Conservation (phyloP, 2,113 vertebrate genomes). For the Emydocephalus ijimae region DNA sequence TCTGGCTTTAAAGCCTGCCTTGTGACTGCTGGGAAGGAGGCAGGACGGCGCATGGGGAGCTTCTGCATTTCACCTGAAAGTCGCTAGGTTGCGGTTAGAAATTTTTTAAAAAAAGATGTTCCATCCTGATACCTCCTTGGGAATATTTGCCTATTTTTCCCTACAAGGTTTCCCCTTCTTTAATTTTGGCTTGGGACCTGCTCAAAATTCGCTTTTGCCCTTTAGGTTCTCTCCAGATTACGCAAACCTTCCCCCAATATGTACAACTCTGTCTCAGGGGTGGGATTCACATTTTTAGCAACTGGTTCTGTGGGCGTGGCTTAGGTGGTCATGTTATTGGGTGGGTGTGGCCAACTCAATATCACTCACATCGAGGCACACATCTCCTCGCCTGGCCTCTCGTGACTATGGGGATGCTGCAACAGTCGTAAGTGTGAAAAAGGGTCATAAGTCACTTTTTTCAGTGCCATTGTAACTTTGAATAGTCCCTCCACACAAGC, state of each 20-base stretch:
- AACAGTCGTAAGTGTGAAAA: no score
- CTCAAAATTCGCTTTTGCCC: background rate
- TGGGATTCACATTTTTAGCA: no score
- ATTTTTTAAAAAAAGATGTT: background rate
- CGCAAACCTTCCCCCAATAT: background rate
- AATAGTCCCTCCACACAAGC: no score
- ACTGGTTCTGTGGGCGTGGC: no score
- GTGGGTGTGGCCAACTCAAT: no score
- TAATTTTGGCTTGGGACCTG: background rate
- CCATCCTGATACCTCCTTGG: background rate
- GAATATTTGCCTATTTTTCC: background rate
- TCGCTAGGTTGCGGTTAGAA: background rate
- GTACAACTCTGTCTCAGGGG: background rate
- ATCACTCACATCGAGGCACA: no score
- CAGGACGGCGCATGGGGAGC: no score
- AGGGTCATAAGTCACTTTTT: no score
- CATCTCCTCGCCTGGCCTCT: no score
- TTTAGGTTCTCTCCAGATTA: background rate
- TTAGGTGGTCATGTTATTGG: no score
- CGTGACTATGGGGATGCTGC: no score
- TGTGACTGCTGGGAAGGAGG: background rate
- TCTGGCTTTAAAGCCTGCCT: background rate
- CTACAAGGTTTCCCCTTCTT: background rate
- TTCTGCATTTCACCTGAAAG: background rate
- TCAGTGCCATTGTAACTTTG: no score